Evolutionary conservation across 2,888 invertebrate genomes (phyloP).

Genomic region (Conops quadrifasciatus): DNA sequence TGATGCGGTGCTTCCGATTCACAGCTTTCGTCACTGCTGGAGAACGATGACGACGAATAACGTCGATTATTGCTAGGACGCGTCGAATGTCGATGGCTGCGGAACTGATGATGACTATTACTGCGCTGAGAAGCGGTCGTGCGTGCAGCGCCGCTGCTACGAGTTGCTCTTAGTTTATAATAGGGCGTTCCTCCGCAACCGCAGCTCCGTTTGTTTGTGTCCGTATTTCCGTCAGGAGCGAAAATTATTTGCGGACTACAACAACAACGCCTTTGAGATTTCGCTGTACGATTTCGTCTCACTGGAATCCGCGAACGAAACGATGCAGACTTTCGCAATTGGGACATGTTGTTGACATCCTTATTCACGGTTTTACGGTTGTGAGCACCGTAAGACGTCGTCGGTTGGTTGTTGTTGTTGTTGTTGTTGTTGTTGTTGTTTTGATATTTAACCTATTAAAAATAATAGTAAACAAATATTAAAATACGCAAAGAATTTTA

Average conservation of each 20-base stretch:
- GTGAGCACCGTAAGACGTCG: neutral
- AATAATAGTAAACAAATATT: no score
- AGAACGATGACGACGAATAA: slow-evolving; percentile 53
- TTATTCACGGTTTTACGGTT: slow-evolving; percentile 31
- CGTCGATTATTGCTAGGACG: slow-evolving; percentile 39
- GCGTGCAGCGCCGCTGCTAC: slow-evolving; percentile 44
- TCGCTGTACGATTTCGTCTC: slow-evolving; percentile 45
- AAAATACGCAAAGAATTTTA: no score
- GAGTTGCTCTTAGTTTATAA: slow-evolving; percentile 43
- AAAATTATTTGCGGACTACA: slow-evolving; percentile 46
- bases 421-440: neutral
- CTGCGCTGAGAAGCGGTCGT: slow-evolving; percentile 33
- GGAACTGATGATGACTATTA: slow-evolving; percentile 22
- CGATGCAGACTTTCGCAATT: slow-evolving; percentile 55
- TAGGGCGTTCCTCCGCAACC: slow-evolving; percentile 37
- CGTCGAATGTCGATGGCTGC: neutral
- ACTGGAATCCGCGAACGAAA: slow-evolving; percentile 56
- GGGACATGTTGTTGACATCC: slow-evolving; percentile 52
- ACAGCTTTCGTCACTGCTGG: slow-evolving; percentile 55
- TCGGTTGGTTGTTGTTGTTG: no score
- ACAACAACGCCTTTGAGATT: slow-evolving; percentile 48
- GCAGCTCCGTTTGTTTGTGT: slow-evolving; percentile 35
- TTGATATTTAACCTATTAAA: neutral
- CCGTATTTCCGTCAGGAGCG: slow-evolving; percentile 38
- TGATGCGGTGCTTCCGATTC: slow-evolving; percentile 53